Percentiles rank a stretch among this genome's conserved stretches.
phyloP scores from a whole-genome alignment of 2,797 vertebrate species.

The Ficedula albicollis region DNA sequence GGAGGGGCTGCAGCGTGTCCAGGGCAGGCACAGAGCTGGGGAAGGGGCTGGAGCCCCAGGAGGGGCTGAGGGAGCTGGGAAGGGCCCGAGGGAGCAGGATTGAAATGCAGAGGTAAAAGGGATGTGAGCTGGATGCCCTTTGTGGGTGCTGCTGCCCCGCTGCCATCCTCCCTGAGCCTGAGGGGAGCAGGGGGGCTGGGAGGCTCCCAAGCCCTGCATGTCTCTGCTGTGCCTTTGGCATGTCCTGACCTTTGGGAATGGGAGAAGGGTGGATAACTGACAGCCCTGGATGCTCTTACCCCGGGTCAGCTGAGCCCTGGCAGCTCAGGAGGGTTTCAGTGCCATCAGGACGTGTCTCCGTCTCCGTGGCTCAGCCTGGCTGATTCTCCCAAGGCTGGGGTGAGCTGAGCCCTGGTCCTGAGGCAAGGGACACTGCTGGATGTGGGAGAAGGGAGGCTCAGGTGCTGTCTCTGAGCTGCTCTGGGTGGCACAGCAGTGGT shows the following conservation, averaged over 20 bases:
- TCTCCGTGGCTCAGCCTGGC: neutral
- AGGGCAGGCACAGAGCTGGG: neutral
- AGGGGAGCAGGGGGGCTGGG: neutral
- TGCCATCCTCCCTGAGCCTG: accelerated
- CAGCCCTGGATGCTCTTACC: neutral
- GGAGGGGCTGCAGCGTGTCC: neutral
- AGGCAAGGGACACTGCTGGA: accelerated
- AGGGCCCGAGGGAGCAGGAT: neutral
- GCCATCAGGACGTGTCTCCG: neutral
- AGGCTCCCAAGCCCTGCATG: neutral
- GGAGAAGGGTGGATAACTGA: neutral
- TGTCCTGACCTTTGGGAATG: neutral
- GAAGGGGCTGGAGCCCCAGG: no score
- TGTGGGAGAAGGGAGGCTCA: neutral
- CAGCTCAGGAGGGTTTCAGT: neutral
- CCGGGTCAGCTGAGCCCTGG: neutral
- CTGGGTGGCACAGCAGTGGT: neutral
- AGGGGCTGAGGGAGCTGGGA: no score
- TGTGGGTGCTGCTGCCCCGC: neutral
- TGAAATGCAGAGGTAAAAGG: neutral
- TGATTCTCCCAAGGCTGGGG: neutral
- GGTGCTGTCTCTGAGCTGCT: neutral
- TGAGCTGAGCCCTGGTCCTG: neutral
- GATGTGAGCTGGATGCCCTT: neutral
- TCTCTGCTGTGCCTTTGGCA: neutral